Conservation (phyloP, 2,888 invertebrate species). For the Parnassius glacialis region DNA sequence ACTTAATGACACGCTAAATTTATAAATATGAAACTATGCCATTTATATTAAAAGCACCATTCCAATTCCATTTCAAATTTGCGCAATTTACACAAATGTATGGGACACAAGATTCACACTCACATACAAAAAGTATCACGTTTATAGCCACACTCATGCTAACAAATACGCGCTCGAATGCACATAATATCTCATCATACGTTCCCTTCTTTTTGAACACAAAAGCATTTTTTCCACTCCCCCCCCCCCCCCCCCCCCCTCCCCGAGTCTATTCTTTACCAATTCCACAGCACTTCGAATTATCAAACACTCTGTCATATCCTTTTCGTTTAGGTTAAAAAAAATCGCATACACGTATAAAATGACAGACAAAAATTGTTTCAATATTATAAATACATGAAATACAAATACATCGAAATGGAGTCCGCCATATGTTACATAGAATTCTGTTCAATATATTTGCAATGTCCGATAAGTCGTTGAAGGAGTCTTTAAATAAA, state of each 20-base stretch:
- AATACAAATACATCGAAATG: neutral
- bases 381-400: neutral
- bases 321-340: neutral
- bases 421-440: neutral
- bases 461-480: conserved; percentile 2
- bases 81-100: no score
- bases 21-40: no score
- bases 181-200: no score
- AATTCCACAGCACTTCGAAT: no score
- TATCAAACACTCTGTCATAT: neutral
- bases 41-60: no score
- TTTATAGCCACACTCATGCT: no score
- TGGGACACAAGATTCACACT: neutral
- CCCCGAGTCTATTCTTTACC: no score
- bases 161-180: neutral
- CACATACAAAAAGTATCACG: neutral
- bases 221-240: neutral
- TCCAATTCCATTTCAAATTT: no score
- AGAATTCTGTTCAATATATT: conserved; percentile 10
- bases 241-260: no score
- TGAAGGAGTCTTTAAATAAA: neutral
- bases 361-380: neutral
- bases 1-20: no score
- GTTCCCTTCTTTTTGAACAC: neutral
- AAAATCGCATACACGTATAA: neutral